Percentiles rank a stretch among this genome's conserved stretches.
These are phyloP conservation scores for Drosophila rubida DNA, from an alignment of 2,888 invertebrate genomes.

Conservation along the genomic window DNA sequence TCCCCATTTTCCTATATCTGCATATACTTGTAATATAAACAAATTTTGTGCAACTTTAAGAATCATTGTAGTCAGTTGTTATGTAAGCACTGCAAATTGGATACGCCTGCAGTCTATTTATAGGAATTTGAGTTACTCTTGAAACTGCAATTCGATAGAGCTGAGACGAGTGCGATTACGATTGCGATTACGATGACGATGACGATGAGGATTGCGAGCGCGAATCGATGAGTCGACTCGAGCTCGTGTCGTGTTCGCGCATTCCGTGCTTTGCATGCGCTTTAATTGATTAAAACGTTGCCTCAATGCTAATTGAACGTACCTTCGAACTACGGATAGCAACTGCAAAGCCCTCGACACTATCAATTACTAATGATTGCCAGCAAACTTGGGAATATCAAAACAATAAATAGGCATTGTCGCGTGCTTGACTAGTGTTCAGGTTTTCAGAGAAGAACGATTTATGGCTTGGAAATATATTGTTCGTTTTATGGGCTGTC, in stretches of 20 bases:
- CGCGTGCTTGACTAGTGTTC: neutral
- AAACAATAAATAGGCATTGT: too few relatives aligned
- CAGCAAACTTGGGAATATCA: neutral
- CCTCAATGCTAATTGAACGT: slow-evolving; percentile 11
- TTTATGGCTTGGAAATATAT: neutral
- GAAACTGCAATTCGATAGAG: slow-evolving; percentile 14
- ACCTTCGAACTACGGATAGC: slow-evolving; percentile 3
- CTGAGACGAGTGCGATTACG: neutral
- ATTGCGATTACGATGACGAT: neutral
- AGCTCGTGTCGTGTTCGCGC: neutral
- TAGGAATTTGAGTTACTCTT: slow-evolving; percentile 8
- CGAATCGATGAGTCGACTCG: neutral
- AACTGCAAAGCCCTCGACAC: neutral
- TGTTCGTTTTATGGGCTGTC: neutral
- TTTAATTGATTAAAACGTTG: slow-evolving; percentile 1
- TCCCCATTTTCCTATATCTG: too few relatives aligned
- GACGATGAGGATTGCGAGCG: too few relatives aligned
- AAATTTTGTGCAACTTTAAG: too few relatives aligned
- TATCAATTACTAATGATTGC: neutral
- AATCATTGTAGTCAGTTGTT: too few relatives aligned
- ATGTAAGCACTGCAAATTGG: too few relatives aligned
- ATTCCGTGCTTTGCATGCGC: slow-evolving; percentile 1
- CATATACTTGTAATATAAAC: too few relatives aligned
- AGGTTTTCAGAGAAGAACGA: neutral
- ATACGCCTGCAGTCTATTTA: slow-evolving; percentile 1